Evolutionary conservation across 2,113 vertebrate species (phyloP), one percentile per base, ranked within the genome.

Genomic region (Toxotes jaculatrix): DNA sequence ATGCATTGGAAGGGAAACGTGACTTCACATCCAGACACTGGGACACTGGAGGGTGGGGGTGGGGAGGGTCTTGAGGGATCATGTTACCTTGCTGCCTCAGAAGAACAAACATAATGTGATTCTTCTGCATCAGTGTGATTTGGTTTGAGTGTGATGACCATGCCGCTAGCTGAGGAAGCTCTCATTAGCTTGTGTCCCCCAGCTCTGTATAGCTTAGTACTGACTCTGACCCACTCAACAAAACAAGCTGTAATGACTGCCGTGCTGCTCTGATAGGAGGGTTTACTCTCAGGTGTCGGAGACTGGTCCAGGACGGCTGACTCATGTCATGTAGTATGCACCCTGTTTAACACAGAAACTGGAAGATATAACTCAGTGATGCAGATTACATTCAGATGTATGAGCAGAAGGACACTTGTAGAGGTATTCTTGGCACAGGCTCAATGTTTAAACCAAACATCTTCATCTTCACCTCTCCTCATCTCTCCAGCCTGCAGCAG

Each of bases 391-490:
- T 88, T 91, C 88, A 91, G 62, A 69, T 68, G 31, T 55, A 36
- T 74, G 62, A 74, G 83, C 60, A 79, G 84, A 88, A 78, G 84
- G 70, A 84, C 79, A 79, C 86, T 84, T 87, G 79, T 63, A 56
- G 87, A 89, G 84, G 88, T 88, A 89, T 82, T 78, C 72, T 90
- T 90, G 84, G 86, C 87, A 88, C 74, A 73, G 65, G 55, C 69
- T 74, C 65, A 64, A 42, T 47, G 21, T 14, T 65, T 45, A 36
- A 63, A 77, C 27, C 36, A 19, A 45, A 9, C 21, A 16, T 63
- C 45, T 45, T 49, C 23, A 19, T n/a, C 27, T 27, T 27, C 27
- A 27, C 49, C 21, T 32, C 42, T 31, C 21, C 34, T 55, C 55
- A 3, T 19, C n/a, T 34, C 47, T 61, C 5, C 47, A 71, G 62